These are phyloP conservation scores for Andricus quercusramuli DNA, from an alignment of 2,888 invertebrate genomes.

Conservation along the genomic window DNA sequence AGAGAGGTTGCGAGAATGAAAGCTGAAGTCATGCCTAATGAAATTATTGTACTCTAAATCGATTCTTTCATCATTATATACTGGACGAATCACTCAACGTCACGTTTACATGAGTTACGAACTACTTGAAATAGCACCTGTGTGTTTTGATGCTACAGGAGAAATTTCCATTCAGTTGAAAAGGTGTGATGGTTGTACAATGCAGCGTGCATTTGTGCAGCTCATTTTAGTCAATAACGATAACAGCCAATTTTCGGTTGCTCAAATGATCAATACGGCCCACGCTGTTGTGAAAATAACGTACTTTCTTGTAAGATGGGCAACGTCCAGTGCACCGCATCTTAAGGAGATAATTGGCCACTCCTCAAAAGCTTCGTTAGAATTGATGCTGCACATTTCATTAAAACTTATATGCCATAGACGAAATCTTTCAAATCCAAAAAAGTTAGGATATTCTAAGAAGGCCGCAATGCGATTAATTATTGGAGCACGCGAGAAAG, in stretches of 20 bases:
- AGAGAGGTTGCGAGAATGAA: too few relatives aligned
- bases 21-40: too few relatives aligned
- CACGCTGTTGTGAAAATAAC: neutral
- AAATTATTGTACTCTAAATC: too few relatives aligned
- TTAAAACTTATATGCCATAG: neutral
- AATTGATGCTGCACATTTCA: neutral
- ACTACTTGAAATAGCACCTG: too few relatives aligned
- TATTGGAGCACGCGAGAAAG: neutral
- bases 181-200: neutral
- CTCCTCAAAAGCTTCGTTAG: neutral
- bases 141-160: neutral
- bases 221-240: neutral
- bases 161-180: neutral
- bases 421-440: neutral
- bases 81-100: too few relatives aligned
- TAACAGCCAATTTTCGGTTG: neutral
- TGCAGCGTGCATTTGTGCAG: neutral
- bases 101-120: too few relatives aligned
- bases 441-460: neutral
- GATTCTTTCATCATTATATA: too few relatives aligned
- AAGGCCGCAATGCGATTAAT: neutral
- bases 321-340: neutral
- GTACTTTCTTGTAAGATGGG: neutral
- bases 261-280: neutral
- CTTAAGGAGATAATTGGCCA: neutral